Base-by-base conservation (phyloP, 2,113 vertebrate species). In the Halichoeres trimaculatus region DNA sequence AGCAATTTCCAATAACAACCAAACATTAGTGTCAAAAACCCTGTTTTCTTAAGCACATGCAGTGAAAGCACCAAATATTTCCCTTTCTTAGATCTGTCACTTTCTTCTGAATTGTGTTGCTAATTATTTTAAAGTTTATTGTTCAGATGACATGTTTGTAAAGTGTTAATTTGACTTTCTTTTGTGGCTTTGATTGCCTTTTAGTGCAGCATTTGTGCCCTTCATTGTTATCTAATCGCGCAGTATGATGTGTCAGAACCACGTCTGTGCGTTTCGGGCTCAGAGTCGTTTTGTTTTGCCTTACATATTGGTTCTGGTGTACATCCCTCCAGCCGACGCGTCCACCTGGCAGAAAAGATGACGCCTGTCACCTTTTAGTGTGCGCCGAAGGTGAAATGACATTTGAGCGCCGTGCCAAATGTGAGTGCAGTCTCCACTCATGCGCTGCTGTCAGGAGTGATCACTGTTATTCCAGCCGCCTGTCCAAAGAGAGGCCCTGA, bases 381-480 rank as follows among this genome's bases (percentile, higher is more conserved):
- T 1, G 34, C 34, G 12, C 38, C 60, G 72, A 84, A 91, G 85
- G 85, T 89, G 85, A 90, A 85, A 87, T 88, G 86, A 88, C 80
- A 86, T 89, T 80, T 83, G 79, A 88, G 82, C 58, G 65, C 59
- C 17, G 74, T 80, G 84, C 87, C 83, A 89, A 88, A 86, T 88
- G 89, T 80, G 80, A 89, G 86, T 81, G 87, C 77, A 43, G 72
- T 75, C 76, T 80, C 80, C 71, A 69, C 81, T 88, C 87, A 83
- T 72, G 73, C 43, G 9, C 76, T 9, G 70, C 90, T 87, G 89
- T 89, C 89, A 89, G 80, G 82, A 85, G 62, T 82, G 84, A 92
- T 91, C 87, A 89, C 85, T 78, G 80, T 90, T 90, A 90, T 87
- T 89, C 80, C 76, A 73, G 80, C 84, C 45, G 72, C 74, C 76